Evolutionary conservation across 2,113 vertebrate species (phyloP).

Genomic region (Brevimyrus niger): DNA sequence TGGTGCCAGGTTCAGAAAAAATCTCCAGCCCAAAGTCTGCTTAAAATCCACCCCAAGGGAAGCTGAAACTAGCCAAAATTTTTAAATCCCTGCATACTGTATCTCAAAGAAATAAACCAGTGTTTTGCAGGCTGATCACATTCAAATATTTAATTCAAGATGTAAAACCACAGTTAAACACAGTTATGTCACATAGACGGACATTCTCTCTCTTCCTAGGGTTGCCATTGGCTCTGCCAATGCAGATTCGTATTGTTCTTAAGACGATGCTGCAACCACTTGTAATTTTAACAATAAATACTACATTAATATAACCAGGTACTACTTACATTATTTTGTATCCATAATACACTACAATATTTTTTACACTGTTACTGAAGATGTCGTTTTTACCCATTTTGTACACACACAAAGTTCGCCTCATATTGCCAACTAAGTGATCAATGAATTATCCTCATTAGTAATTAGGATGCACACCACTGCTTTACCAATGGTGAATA

Average conservation of each 20-base stretch:
- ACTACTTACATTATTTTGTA: neutral
- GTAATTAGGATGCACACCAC: neutral
- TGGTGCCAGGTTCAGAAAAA: too few relatives aligned
- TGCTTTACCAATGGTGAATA: neutral
- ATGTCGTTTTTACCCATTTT: neutral
- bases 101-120: too few relatives aligned
- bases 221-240: neutral
- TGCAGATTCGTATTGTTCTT: neutral
- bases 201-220: too few relatives aligned
- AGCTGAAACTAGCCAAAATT: too few relatives aligned
- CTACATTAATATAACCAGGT: neutral
- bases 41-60: too few relatives aligned
- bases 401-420: neutral
- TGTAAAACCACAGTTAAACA: too few relatives aligned
- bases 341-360: neutral
- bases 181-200: too few relatives aligned
- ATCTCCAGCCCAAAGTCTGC: too few relatives aligned
- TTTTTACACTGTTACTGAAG: neutral
- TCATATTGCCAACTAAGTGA: neutral
- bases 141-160: too few relatives aligned
- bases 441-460: neutral
- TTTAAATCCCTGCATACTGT: too few relatives aligned
- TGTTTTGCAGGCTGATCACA: too few relatives aligned
- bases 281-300: neutral
- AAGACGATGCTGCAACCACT: neutral